Evolutionary conservation across 1,140 invertebrate genomes (phyloP), one percentile per base, ranked within the genome.

Genomic region (Magallana gigas): DNA sequence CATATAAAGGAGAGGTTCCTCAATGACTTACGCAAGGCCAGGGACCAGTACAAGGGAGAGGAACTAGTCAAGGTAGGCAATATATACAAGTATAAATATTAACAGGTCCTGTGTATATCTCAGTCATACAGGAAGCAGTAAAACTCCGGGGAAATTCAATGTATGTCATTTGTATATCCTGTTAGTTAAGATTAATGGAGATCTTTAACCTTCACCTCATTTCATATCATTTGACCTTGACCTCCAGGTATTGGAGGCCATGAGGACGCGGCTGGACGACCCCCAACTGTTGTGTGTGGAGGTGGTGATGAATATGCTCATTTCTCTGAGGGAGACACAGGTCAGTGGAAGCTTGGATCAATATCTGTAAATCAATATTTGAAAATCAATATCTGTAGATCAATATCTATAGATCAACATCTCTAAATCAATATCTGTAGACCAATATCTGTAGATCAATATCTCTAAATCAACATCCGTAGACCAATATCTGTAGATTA

Each of bases 1-100:
- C 98, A 99, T 94, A 97, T 99, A 95, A 98, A 99, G 94, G 99
- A 99, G 94, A 99, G 99, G 95, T 99, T 99, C 95, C 95, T 99
- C 71, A 96, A 97, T 36, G 99, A 99, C 95, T 95, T 99, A 57
- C 96, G 99, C 9, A 99, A 99, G 95, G 97, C 98, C 4, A 96
- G 98, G 84, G 98, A 99, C 93, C 97, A 96, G 8, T 97, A 97
- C 94, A 97, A 96, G 71, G 98, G 98, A 7, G 96, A 97, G 84
- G 98, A 99, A 92, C 95, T 99, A n/a, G 96, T 96, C 18, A 97
- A 97, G 93, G 94, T 94, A 87, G n/a, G 58, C 16, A 3, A 48
- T 48, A 48, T 48, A 48, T 48, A 48, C 23, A 23, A 23, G 23
- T 23, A 23, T 23, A 48, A 4, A 48, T 48, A 48, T 48, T 48